Evolutionary conservation across 2,113 vertebrate species (phyloP).

Genomic region (Ranitomeya variabilis): DNA sequence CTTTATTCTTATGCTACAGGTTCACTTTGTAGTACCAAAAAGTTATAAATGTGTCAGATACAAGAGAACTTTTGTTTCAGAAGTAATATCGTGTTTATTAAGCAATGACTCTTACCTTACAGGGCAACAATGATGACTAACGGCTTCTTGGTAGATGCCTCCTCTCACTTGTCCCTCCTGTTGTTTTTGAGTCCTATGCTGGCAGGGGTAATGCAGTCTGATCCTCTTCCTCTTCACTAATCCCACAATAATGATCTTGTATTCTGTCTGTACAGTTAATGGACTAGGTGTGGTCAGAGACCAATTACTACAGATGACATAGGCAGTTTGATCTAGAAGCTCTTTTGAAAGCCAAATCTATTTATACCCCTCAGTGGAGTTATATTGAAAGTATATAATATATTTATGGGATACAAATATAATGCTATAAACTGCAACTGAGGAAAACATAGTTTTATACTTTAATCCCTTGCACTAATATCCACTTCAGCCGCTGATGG

Average conservation of each 20-base stretch:
- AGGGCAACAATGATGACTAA: neutral
- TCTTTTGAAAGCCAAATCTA: slow-evolving; percentile 5
- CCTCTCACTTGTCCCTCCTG: slow-evolving; percentile 4
- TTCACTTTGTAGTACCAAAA: neutral
- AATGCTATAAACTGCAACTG: neutral
- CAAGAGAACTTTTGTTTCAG: neutral
- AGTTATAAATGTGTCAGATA: neutral
- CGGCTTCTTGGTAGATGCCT: slow-evolving; percentile 30
- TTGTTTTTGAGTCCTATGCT: slow-evolving; percentile 9
- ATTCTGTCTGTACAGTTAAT: slow-evolving; percentile 67
- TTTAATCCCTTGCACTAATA: neutral
- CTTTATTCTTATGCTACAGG: neutral
- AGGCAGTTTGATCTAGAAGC: slow-evolving; percentile 61
- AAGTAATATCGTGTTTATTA: neutral
- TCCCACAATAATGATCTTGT: slow-evolving; percentile 59
- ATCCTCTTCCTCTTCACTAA: slow-evolving; percentile 51
- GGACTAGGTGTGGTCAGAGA: slow-evolving; percentile 85
- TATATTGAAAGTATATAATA: neutral
- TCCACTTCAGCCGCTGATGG: neutral
- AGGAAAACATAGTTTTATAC: neutral
- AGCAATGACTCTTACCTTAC: slow-evolving; percentile 36
- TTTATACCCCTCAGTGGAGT: neutral
- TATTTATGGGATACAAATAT: neutral
- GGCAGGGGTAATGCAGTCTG: slow-evolving; percentile 48
- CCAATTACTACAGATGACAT: slow-evolving; percentile 62